Evolutionary conservation across 2,888 invertebrate genomes (phyloP).

Genomic region (Euplagia quadripunctaria): DNA sequence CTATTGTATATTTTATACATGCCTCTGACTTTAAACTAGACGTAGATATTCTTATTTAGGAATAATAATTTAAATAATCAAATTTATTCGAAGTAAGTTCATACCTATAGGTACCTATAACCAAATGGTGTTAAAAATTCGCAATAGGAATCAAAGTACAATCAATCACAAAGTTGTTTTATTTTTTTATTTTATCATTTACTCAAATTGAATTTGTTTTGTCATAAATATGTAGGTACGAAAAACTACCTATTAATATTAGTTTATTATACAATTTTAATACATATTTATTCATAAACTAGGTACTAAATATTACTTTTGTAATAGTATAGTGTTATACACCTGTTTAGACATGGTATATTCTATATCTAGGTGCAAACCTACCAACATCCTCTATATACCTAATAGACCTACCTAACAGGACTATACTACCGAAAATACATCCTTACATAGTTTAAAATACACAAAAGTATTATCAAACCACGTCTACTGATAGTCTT

Average conservation of each 20-base stretch:
- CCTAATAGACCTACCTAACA: neutral
- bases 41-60: too few species aligned
- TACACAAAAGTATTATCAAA: neutral
- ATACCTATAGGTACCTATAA: neutral
- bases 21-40: too few species aligned
- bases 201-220: neutral
- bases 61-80: neutral
- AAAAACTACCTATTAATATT: neutral
- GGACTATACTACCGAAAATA: too few species aligned
- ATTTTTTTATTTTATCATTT: neutral
- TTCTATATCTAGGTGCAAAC: neutral
- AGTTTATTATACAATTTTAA: neutral
- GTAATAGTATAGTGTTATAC: neutral
- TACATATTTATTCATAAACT: neutral
- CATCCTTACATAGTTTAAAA: neutral
- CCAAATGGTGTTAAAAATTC: neutral
- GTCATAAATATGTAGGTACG: neutral
- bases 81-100: neutral
- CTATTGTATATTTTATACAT: too few species aligned
- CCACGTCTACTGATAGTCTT: neutral
- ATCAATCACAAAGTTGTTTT: neutral
- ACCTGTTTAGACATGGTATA: neutral
- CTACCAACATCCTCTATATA: neutral
- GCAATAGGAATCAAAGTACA: neutral
- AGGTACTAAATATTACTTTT: neutral